phyloP scores from a whole-genome alignment of 2,888 invertebrate species.

The Rhopalosiphum nymphaeae region DNA sequence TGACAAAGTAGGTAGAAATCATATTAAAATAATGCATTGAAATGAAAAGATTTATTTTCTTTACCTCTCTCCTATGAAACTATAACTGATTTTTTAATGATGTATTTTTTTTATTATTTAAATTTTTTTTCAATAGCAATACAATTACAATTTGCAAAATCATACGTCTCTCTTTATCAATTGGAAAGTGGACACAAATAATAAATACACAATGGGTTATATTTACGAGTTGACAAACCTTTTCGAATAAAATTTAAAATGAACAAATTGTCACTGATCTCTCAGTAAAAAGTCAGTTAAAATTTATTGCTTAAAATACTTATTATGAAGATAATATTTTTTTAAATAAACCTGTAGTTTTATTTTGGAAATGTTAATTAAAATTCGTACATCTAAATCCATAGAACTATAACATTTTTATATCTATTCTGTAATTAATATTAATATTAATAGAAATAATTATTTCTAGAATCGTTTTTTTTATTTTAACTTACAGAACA shows the following conservation, averaged over 20 bases:
- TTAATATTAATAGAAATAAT: no score
- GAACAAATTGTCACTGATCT: not conserved
- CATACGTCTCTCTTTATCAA: not conserved
- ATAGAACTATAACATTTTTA: not conserved
- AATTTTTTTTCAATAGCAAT: not conserved
- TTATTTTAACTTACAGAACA: not conserved
- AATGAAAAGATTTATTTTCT: constrained; percentile 1
- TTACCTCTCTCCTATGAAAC: not conserved
- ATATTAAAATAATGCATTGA: not conserved
- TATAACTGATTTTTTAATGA: not conserved
- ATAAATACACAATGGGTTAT: not conserved
- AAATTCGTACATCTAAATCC: no score
- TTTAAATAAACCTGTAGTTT: not conserved
- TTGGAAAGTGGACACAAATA: not conserved
- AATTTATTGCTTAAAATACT: not conserved
- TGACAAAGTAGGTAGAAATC: not conserved
- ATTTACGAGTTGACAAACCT: not conserved
- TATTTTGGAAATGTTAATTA: not conserved
- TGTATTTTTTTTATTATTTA: constrained; percentile 1
- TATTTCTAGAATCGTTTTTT: not conserved
- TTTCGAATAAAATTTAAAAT: not conserved
- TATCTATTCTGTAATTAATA: not conserved
- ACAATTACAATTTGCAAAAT: not conserved
- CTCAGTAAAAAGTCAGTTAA: not conserved
- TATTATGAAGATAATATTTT: not conserved